phyloP scores from a whole-genome alignment of 2,113 vertebrate genomes.

The Ondatra zibethicus region DNA sequence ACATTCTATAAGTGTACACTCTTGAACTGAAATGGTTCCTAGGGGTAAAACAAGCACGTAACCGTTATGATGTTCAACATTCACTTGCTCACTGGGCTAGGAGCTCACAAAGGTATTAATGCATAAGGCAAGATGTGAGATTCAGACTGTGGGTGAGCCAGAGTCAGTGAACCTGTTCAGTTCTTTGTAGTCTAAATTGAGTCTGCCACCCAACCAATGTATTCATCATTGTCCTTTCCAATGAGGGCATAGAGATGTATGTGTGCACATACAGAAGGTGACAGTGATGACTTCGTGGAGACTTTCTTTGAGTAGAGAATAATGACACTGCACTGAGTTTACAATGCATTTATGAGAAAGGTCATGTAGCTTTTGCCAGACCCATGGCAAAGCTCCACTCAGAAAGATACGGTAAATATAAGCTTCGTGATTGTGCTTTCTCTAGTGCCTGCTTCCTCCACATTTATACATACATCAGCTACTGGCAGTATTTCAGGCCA shows the following conservation, averaged over 20 bases:
- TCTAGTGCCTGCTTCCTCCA: accelerated
- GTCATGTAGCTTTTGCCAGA: too few species aligned
- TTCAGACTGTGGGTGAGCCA: not conserved
- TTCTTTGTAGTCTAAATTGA: not conserved
- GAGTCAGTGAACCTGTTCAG: not conserved
- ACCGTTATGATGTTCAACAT: not conserved
- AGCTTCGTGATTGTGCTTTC: not conserved
- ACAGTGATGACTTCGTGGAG: too few species aligned
- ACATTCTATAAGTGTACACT: not conserved
- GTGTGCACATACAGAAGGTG: accelerated
- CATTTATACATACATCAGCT: not conserved
- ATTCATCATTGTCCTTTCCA: accelerated
- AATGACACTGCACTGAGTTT: accelerated
- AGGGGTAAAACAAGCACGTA: not conserved
- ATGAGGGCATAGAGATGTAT: accelerated
- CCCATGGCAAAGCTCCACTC: accelerated
- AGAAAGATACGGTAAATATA: accelerated
- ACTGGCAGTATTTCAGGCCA: not conserved
- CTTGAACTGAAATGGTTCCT: not conserved
- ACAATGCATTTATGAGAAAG: not conserved
- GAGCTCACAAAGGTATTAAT: not conserved
- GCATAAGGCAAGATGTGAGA: accelerated
- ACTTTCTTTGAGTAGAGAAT: not conserved
- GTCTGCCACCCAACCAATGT: accelerated
- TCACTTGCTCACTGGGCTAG: too few species aligned